Base-by-base conservation (phyloP, 2,797 vertebrate species). In the Falco concolor region DNA sequence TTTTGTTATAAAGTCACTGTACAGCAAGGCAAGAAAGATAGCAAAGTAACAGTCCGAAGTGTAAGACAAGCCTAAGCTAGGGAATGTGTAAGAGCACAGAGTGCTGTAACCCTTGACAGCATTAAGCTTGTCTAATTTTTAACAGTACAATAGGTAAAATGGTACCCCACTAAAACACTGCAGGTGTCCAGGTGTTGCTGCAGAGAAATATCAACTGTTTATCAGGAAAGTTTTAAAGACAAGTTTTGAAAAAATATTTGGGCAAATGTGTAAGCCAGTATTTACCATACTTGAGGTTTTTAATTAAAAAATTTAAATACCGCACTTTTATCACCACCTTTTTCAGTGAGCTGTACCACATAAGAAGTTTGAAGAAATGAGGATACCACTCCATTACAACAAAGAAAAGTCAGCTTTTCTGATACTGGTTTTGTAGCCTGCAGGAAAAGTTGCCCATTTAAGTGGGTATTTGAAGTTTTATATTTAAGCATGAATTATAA, bases 31-130 rank as follows among this genome's bases (percentile, higher is more conserved):
- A 79, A 44, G 7, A 49, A n/a, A 78, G 13, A 18, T 40, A 49
- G 65, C 10, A 24, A 53, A 56, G 8, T 9, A 65, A 36, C 14
- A 64, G 22, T 7, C 16, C 8, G 3, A 77, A 27, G 7, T 2
- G 3, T 13, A 70, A 63, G 23, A 49, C 2, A 36, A 77, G 19
- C 54, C 47, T 45, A 49, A 32, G 4, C 8, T 8, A 34, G 6
- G 30, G 18, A 49, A 49, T 0, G 2, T 5, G 1, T 12, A 74
- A 27, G 8, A 45, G 49, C 20, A 30, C 3, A 2, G 50, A 64
- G 23, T 8, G 3, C 49, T 49, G 36, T 6, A 81, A 50, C 6
- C 13, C 23, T 60, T 27, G 23, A 32, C 12, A 32, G 8, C 2
- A 9, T 22, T 34, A 69, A 61, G 24, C 23, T 81, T 57, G 52